Conservation (phyloP, 2,797 vertebrate genomes). For the Bradypodion pumilum region DNA sequence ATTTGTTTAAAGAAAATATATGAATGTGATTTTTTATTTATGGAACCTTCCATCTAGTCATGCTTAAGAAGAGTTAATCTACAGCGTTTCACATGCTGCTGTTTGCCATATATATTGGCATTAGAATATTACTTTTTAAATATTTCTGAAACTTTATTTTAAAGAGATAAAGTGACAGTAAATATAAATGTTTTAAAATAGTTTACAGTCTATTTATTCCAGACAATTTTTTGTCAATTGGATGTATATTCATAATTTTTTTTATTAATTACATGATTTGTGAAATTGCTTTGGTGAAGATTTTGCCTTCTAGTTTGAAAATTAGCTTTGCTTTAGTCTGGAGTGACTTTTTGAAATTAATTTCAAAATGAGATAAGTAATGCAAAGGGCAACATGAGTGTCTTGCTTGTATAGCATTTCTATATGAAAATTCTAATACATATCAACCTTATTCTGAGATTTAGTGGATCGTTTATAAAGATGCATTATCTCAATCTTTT, state of each 20-base stretch:
- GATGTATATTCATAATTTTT: background rate
- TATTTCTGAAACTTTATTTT: background rate
- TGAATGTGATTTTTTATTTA: background rate
- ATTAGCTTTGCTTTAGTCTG: rapidly evolving
- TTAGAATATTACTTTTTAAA: background rate
- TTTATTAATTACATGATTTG: background rate
- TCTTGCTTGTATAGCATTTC: no score
- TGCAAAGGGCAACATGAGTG: background rate
- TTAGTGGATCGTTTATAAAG: no score
- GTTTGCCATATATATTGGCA: background rate
- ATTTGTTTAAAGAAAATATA: background rate
- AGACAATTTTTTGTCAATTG: background rate
- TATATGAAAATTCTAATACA: no score
- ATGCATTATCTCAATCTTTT: background rate
- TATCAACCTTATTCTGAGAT: no score
- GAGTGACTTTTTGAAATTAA: conserved; percentile 23
- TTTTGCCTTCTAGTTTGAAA: conserved; percentile 10
- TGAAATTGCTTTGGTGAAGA: background rate
- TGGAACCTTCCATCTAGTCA: background rate
- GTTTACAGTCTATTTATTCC: no score
- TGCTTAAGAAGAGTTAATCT: background rate
- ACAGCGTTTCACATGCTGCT: background rate
- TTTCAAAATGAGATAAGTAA: conserved; percentile 7
- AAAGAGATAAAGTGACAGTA: no score
- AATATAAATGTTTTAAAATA: no score